These are phyloP conservation scores for Esox masquinongy DNA, from an alignment of 2,797 vertebrate genomes.

Conservation along the genomic window DNA sequence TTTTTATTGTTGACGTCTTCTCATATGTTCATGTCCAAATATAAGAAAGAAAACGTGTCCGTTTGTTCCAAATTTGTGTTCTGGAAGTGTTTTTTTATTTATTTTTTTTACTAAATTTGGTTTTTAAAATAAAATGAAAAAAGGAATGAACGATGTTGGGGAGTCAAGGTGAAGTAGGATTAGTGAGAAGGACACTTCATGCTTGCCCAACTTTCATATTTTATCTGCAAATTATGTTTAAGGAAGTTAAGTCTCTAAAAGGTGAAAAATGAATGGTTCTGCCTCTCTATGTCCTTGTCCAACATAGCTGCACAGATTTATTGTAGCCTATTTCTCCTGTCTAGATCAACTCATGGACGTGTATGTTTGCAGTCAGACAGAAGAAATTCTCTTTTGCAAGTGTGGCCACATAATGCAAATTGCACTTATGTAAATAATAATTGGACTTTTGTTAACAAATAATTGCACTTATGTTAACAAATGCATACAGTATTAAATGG, in stretches of 20 bases:
- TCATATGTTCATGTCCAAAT: constrained; percentile 8
- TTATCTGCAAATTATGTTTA: constrained; percentile 62
- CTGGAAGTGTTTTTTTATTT: background rate
- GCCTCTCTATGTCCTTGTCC: constrained; percentile 7
- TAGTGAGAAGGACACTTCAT: constrained; percentile 49
- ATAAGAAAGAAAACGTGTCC: constrained; percentile 6
- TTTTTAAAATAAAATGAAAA: background rate
- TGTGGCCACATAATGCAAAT: too few relatives aligned
- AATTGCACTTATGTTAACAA: background rate
- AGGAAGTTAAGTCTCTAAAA: constrained; percentile 43
- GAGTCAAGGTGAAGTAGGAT: constrained; percentile 65
- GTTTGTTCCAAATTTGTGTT: background rate
- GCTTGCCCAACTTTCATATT: constrained; percentile 42
- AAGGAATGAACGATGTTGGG: constrained; percentile 18
- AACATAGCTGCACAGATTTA: background rate
- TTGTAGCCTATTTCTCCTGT: background rate
- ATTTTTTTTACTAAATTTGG: background rate
- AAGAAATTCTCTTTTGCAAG: too few relatives aligned
- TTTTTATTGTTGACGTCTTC: background rate
- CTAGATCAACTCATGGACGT: background rate
- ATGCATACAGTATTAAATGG: background rate
- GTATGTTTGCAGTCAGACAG: background rate
- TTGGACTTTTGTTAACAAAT: background rate
- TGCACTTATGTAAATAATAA: too few relatives aligned
- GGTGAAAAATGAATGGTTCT: constrained; percentile 11